A percentile compares a stretch with the other conserved stretches of the same genome.
phyloP scores from a whole-genome alignment of 1,140 invertebrate species.

The Agraylea sexmaculata region DNA sequence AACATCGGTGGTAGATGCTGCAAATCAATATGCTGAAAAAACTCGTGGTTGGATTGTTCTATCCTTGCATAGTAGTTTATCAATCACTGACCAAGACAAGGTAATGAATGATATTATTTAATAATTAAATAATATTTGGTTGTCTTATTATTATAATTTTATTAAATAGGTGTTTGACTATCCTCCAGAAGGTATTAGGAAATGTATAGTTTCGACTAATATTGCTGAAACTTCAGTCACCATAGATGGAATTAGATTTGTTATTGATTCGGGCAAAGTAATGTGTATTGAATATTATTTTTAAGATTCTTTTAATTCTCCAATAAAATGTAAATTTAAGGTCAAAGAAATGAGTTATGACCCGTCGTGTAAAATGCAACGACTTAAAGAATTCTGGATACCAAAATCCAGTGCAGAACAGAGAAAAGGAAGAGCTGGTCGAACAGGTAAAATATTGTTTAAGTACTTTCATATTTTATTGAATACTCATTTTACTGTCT shows the following conservation, averaged over 20 bases:
- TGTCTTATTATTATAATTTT: conserved; percentile 5
- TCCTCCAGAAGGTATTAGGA: conserved; percentile 86
- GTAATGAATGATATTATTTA: conserved; percentile 33
- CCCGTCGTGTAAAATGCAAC: conserved; percentile 75
- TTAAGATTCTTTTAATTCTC: not conserved
- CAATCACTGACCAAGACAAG: conserved; percentile 92
- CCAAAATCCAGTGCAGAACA: conserved; percentile 96
- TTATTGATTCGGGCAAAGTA: conserved; percentile 93
- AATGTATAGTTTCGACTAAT: conserved; percentile 98
- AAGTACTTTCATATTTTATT: not conserved
- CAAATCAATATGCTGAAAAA: conserved; percentile 71
- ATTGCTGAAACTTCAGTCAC: conserved; percentile 99
- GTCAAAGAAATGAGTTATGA: conserved; percentile 94
- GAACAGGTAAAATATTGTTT: conserved; percentile 46
- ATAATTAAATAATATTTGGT: conserved; percentile 10
- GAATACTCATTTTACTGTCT: conserved; percentile 2
- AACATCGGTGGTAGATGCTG: conserved; percentile 76
- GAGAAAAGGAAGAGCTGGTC: conserved; percentile 86
- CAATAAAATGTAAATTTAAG: conserved; percentile 22
- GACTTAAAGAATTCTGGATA: conserved; percentile 90
- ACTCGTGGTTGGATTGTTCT: conserved; percentile 85
- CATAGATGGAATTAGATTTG: conserved; percentile 96
- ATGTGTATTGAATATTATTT: conserved; percentile 9
- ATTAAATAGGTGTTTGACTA: conserved; percentile 79
- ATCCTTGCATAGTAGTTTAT: conserved; percentile 85